phyloP scores from a whole-genome alignment of 37 sponge, comb jelly and placozoan species.

The Theonella swinhoei region DNA sequence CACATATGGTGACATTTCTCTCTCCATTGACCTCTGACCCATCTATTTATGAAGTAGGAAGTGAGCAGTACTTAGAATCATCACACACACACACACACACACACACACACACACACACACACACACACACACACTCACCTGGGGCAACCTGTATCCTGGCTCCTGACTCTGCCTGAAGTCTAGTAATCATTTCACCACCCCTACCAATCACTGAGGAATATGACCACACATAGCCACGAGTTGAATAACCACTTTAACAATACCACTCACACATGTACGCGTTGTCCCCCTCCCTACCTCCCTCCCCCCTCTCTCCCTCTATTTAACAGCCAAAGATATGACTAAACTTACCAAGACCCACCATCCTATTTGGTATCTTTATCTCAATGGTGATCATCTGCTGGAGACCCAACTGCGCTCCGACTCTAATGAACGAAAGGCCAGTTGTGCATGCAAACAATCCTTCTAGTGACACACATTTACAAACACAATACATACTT shows the following conservation, averaged over 20 bases:
- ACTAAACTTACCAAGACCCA: conserved; percentile 88
- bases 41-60: conserved; percentile 32
- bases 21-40: conserved; percentile 77
- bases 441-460: neutral
- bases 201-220: conserved; percentile 88
- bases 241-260: too few relatives aligned
- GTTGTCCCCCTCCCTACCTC: too few relatives aligned
- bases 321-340: too few relatives aligned
- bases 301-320: too few relatives aligned
- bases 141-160: conserved; percentile 94
- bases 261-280: too few relatives aligned
- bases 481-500: conserved; percentile 2
- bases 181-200: conserved; percentile 86
- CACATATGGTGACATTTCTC: conserved; percentile 83
- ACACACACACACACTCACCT: conserved; percentile 38
- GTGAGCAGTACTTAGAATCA: neutral
- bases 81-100: neutral
- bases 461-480: neutral
- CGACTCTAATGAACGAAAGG: conserved; percentile 35
- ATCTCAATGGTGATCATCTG: conserved; percentile 82
- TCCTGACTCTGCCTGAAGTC: conserved; percentile 79
- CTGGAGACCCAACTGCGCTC: conserved; percentile 58
- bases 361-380: conserved; percentile 81
- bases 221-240: too few relatives aligned
- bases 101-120: neutral